Evolutionary conservation across 1,140 invertebrate species (phyloP).

Genomic region (Drusus annulatus): DNA sequence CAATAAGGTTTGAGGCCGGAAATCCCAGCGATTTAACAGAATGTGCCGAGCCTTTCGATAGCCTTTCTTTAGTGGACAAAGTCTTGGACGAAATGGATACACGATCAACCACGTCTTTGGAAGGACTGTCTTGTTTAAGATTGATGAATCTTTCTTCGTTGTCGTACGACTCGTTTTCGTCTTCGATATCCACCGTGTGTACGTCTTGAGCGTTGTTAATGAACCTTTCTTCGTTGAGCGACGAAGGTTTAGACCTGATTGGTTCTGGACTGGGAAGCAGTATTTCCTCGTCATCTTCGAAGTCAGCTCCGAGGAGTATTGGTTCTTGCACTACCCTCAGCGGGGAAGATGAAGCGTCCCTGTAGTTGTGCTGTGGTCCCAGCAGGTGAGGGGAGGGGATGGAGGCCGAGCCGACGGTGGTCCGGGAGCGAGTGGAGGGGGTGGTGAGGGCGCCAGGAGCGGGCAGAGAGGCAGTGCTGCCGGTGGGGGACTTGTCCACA

Average conservation of each 20-base stretch:
- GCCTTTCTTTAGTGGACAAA: slow-evolving; percentile 27
- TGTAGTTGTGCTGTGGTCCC: neutral
- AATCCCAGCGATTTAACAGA: slow-evolving; percentile 44
- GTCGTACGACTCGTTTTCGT: slow-evolving; percentile 33
- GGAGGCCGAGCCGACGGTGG: neutral
- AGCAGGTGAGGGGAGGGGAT: slow-evolving; percentile 10
- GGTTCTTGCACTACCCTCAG: slow-evolving; percentile 21
- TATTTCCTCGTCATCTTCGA: slow-evolving; percentile 36
- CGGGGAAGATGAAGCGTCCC: neutral
- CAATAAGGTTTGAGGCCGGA: neutral
- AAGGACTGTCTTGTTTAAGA: slow-evolving; percentile 50
- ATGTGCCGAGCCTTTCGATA: slow-evolving; percentile 25
- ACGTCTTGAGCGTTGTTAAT: slow-evolving; percentile 39
- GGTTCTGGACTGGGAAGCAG: slow-evolving; percentile 2
- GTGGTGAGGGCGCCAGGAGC: neutral
- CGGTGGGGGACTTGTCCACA: slow-evolving; percentile 35
- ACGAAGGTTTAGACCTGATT: slow-evolving; percentile 37
- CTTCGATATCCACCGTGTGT: slow-evolving; percentile 36
- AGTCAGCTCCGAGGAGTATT: slow-evolving; percentile 15
- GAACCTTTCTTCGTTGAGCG: slow-evolving; percentile 41
- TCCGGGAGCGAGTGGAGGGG: slow-evolving; percentile 15
- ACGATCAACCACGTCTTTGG: slow-evolving; percentile 41
- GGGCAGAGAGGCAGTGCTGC: slow-evolving; percentile 31
- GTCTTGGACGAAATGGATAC: slow-evolving; percentile 15
- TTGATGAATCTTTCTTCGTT: slow-evolving; percentile 56